Evolutionary conservation across 2,113 vertebrate species (phyloP).

Genomic region (Eira barbara): DNA sequence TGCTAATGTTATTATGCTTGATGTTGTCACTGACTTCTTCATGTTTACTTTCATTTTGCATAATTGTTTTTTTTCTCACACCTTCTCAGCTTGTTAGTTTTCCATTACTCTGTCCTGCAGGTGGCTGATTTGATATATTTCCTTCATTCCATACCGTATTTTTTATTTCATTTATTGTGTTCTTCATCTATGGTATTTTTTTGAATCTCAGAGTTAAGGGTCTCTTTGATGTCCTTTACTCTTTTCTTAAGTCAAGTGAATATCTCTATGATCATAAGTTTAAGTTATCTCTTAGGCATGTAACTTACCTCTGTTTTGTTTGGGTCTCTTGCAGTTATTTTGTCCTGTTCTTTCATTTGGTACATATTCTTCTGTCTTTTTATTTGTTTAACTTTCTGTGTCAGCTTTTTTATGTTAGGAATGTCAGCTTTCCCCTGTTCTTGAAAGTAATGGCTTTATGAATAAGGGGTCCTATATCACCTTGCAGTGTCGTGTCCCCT

Average conservation of each 20-base stretch:
- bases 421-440: background rate
- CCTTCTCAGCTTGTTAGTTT: background rate
- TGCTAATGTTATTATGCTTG: background rate
- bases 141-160: background rate
- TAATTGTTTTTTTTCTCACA: background rate
- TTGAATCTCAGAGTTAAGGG: background rate
- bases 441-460: background rate
- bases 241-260: background rate
- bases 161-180: background rate
- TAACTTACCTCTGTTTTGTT: background rate
- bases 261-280: background rate
- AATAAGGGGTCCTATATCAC: background rate
- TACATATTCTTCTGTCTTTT: background rate
- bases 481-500: background rate
- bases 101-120: background rate
- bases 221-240: background rate
- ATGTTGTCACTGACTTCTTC: background rate
- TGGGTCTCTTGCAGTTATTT: background rate
- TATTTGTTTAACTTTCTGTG: background rate
- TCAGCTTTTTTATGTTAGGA: background rate
- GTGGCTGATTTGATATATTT: background rate
- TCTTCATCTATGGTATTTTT: background rate
- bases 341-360: background rate
- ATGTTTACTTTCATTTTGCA: background rate
- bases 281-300: background rate